phyloP scores from a whole-genome alignment of 2,113 vertebrate genomes.

The Gulo gulo region DNA sequence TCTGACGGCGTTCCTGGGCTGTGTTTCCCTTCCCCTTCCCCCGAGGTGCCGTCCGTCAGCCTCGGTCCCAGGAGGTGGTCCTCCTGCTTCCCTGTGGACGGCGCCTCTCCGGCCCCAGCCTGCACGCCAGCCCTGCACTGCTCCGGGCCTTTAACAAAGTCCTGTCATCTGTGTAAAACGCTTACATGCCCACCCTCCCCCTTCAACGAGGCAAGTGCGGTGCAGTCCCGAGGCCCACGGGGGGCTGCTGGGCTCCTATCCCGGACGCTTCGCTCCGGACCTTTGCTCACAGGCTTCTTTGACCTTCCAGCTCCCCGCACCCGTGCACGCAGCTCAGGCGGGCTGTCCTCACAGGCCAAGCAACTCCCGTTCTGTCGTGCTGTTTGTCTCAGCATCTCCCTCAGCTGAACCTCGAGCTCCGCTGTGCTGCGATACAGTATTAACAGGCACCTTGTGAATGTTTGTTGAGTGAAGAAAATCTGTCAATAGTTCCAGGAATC shows the following conservation, averaged over 20 bases:
- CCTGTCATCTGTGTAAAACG: too few relatives aligned
- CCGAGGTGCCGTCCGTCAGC: too few relatives aligned
- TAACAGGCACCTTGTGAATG: background rate
- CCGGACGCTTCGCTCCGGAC: too few relatives aligned
- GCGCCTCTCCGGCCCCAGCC: background rate
- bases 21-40: background rate
- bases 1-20: background rate
- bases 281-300: background rate
- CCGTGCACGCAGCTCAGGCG: accelerated
- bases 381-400: too few relatives aligned
- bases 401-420: background rate
- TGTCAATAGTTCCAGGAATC: background rate
- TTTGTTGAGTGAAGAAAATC: background rate
- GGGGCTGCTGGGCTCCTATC: accelerated
- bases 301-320: background rate
- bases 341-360: accelerated
- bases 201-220: background rate
- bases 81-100: background rate
- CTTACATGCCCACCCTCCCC: accelerated
- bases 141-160: background rate
- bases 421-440: accelerated
- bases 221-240: background rate
- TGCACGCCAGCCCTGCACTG: too few relatives aligned
- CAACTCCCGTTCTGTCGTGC: accelerated
- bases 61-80: accelerated